Conservation (phyloP, 2,888 invertebrate species). For the Cataglyphis livida region DNA sequence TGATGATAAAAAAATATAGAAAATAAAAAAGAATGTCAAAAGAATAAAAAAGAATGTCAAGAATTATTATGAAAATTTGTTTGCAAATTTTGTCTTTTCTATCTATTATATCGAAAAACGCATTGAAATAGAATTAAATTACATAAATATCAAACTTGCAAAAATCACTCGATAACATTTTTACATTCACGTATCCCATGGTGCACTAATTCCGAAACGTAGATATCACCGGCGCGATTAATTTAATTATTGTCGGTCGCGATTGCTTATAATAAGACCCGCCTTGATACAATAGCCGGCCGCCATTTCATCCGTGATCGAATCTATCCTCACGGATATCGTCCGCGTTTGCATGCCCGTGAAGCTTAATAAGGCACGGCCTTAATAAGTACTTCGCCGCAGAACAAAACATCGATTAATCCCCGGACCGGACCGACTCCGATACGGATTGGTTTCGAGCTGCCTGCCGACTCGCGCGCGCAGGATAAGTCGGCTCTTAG, state of each 20-base stretch:
- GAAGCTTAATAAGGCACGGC: constrained; percentile 80
- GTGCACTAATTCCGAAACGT: background rate
- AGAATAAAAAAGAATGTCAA: background rate
- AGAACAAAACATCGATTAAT: constrained; percentile 85
- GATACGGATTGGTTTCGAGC: constrained; percentile 70
- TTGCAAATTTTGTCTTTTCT: background rate
- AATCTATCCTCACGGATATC: constrained; percentile 57
- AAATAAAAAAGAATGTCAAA: background rate
- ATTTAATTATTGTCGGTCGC: constrained; percentile 57
- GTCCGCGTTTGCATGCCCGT: constrained; percentile 79
- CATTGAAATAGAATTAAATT: background rate
- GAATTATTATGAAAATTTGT: background rate
- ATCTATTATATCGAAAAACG: background rate
- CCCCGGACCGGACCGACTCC: constrained; percentile 76
- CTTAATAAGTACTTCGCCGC: constrained; percentile 84
- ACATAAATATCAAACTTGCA: background rate
- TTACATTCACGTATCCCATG: background rate
- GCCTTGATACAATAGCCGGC: constrained; percentile 47
- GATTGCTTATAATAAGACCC: constrained; percentile 61
- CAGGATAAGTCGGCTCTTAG: constrained; percentile 71
- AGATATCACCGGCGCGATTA: constrained; percentile 31
- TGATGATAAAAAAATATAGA: background rate
- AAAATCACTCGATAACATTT: background rate
- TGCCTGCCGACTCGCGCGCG: constrained; percentile 59
- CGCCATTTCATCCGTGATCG: constrained; percentile 45